phyloP scores from a whole-genome alignment of 2,797 vertebrate species.

The Hylomyscus alleni region DNA sequence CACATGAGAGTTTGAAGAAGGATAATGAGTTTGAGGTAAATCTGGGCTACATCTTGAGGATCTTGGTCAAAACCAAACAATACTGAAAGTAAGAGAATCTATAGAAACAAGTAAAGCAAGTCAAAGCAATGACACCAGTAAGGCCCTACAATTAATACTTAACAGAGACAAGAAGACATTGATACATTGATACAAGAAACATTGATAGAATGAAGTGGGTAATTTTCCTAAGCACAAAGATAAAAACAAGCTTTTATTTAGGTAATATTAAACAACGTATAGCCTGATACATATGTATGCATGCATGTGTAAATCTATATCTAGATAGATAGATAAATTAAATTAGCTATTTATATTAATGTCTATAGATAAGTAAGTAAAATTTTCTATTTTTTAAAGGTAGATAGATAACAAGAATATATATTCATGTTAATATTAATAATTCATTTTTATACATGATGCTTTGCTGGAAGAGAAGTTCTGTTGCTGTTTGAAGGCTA shows the following conservation, averaged over 20 bases:
- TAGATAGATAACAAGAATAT: background rate
- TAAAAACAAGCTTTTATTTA: background rate
- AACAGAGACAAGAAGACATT: background rate
- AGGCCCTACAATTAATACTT: background rate
- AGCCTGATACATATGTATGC: background rate
- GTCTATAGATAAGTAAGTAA: background rate
- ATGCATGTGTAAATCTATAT: background rate
- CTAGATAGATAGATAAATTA: no score
- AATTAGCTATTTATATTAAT: background rate
- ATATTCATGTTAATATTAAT: background rate
- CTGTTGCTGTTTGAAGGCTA: background rate
- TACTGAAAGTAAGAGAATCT: no score
- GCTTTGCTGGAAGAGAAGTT: background rate
- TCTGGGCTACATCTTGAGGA: background rate
- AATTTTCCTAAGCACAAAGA: background rate
- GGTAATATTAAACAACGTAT: background rate
- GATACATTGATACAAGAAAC: no score
- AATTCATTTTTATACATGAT: background rate
- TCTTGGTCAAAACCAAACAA: background rate
- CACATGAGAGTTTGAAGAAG: background rate
- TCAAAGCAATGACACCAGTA: background rate
- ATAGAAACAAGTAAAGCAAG: background rate
- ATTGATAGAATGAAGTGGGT: background rate
- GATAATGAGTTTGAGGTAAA: background rate
- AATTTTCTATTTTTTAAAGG: background rate